Evolutionary conservation across 2,113 vertebrate species (phyloP).

Genomic region (Aegotheles bennettii): DNA sequence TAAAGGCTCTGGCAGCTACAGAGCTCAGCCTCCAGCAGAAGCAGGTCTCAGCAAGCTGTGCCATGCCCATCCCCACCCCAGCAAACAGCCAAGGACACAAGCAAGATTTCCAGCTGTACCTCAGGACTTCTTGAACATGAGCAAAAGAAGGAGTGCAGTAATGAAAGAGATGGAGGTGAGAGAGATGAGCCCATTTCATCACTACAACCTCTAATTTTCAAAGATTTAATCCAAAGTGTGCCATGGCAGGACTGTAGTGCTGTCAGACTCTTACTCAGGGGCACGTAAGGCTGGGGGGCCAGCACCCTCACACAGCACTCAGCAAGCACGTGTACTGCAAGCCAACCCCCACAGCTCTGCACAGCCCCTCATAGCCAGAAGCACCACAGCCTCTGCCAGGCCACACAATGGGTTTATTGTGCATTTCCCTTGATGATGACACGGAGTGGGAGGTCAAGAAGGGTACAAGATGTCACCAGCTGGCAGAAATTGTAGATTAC

Average conservation of each 20-base stretch:
- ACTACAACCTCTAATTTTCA: neutral
- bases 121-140: neutral
- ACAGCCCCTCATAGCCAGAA: neutral
- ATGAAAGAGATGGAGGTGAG: neutral
- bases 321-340: fast-evolving
- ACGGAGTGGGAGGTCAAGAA: neutral
- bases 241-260: neutral
- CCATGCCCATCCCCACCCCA: neutral
- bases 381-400: neutral
- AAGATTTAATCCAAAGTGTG: neutral
- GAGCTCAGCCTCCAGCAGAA: neutral
- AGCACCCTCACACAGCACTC: neutral
- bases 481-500: neutral
- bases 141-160: neutral
- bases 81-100: neutral
- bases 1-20: neutral
- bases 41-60: neutral
- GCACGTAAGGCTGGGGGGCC: neutral
- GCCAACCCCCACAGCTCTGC: fast-evolving
- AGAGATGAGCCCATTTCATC: neutral
- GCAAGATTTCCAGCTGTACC: neutral
- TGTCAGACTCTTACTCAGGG: neutral
- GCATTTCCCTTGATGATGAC: neutral
- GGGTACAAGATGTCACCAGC: fast-evolving
- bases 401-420: fast-evolving